Evolutionary conservation across 2,888 invertebrate species (phyloP), one percentile per base, ranked within the genome.

Genomic region (Bembecia ichneumoniformis): DNA sequence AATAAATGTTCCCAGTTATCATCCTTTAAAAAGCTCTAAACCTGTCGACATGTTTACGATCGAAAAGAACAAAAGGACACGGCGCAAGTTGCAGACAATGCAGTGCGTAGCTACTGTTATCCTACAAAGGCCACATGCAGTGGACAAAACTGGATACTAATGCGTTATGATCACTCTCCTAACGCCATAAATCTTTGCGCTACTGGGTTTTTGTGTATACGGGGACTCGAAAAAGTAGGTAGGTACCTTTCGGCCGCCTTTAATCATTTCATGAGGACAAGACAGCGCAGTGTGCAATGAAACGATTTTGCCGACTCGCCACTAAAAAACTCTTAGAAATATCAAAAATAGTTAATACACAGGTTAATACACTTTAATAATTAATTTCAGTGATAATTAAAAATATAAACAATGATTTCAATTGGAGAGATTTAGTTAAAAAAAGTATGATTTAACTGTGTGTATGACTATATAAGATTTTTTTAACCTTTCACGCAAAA

Each of bases 41-140:
- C 82, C 78, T 84, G 86, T 81, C 79, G 82, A 84, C 83, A 83
- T 79, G 71, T 82, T 83, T 82, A 80, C 72, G 72, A 76, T 68
- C 53, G 54, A 45, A 53, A 70, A 81, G 82, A 84, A 87, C 84
- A 84, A 84, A 69, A 57, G 50, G 14, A 40, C 47, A 44, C 49
- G 49, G 48, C 57, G 50, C 47, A 47, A 49, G 49, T 56, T 15
- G 4, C 36, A 16, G 50, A 48, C 52, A 52, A 55, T 52, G 47
- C 52, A 50, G 60, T 55, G 52, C 52, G 55, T 55, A 49, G 71
- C 74, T 70, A 71, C 73, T 66, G 77, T 70, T 58, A 28, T 60
- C 58, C 56, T 52, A 77, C 78, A 82, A 81, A 77, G 75, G 57
- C 70, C 74, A 66, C 86, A 81, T 75, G 77, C 66, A 60, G 82